phyloP scores from a whole-genome alignment of 2,888 invertebrate genomes.

The Drepanosiphum platanoidis region DNA sequence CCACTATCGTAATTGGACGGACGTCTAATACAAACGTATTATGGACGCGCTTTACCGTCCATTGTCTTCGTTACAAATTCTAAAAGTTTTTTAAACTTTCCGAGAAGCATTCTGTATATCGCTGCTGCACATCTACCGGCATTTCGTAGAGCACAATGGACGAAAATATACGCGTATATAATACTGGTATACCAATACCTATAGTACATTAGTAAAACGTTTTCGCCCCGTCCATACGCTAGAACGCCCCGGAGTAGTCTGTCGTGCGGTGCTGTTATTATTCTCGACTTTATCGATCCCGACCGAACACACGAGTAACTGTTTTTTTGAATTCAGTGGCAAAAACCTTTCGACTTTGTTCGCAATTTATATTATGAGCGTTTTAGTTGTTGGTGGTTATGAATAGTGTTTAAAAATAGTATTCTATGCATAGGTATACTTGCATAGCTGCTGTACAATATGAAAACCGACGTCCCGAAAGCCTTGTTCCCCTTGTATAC shows the following conservation, averaged over 20 bases:
- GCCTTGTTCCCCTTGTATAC: background rate
- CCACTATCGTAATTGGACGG: too few species aligned
- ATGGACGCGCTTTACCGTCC: too few species aligned
- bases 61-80: background rate
- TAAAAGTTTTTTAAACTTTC: background rate
- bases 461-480: background rate
- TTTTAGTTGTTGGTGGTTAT: too few species aligned
- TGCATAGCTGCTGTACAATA: too few species aligned
- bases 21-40: too few species aligned
- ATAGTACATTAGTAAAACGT: background rate
- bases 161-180: background rate
- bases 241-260: too few species aligned
- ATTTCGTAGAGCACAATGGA: background rate
- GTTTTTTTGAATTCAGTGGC: background rate
- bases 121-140: background rate
- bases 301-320: background rate
- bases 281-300: background rate
- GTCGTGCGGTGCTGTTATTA: background rate
- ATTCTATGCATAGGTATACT: too few species aligned
- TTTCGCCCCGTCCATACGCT: background rate
- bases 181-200: too few species aligned
- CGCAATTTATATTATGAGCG: background rate
- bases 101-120: background rate
- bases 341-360: constrained; percentile 7
- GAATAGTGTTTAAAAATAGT: background rate